Evolutionary conservation across 2,888 invertebrate genomes (phyloP).

Genomic region (Danaus chrysippus): DNA sequence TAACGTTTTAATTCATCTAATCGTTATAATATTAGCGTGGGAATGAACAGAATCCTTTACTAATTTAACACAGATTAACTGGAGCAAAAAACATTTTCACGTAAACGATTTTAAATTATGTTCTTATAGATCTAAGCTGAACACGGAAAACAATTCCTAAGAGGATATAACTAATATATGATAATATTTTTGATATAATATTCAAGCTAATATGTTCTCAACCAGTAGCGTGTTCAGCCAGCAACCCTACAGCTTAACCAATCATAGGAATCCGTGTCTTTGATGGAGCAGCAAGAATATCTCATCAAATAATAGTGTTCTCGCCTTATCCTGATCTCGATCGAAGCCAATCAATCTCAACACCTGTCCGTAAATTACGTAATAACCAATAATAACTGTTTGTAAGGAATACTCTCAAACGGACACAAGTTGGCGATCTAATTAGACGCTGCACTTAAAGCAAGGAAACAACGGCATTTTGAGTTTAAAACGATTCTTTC

Average conservation of each 20-base stretch:
- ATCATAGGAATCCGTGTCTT: slow-evolving; percentile 51
- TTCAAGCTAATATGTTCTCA: too few species aligned
- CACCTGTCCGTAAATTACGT: slow-evolving; percentile 18
- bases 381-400: slow-evolving; percentile 20
- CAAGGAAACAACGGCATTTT: not conserved
- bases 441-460: not conserved
- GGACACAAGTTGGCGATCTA: not conserved
- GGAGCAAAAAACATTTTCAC: too few species aligned
- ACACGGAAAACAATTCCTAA: too few species aligned
- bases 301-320: slow-evolving; percentile 38
- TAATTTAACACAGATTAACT: too few species aligned
- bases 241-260: slow-evolving; percentile 37
- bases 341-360: slow-evolving; percentile 24
- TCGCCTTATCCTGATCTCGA: slow-evolving; percentile 26
- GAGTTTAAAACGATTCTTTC: too few species aligned
- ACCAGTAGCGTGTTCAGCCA: not conserved
- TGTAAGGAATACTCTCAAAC: slow-evolving; percentile 9
- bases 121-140: too few species aligned
- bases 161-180: too few species aligned
- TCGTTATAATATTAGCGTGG: too few species aligned
- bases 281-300: slow-evolving; percentile 43
- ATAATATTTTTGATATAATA: too few species aligned
- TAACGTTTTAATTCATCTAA: too few species aligned
- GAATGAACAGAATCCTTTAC: too few species aligned
- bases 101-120: too few species aligned